Evolutionary conservation across 2,797 vertebrate species (phyloP), one percentile per base, ranked within the genome.

Genomic region (Parambassis ranga): DNA sequence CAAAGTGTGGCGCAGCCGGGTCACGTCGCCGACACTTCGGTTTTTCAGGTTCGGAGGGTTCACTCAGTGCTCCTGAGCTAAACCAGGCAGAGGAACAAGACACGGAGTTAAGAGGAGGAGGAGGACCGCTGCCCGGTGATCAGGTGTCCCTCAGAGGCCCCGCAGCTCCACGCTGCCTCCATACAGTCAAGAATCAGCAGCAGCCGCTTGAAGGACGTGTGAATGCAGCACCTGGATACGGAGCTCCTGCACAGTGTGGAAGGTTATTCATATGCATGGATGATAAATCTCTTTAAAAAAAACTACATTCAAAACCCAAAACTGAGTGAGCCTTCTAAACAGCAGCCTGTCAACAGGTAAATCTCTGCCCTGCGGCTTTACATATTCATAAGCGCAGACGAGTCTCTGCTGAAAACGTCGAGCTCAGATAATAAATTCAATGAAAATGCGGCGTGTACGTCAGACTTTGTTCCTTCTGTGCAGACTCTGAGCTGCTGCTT

Each of bases 311-410:
- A 43, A 16, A 48, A 49, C 16, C 27, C 20, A 2, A 27, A 57
- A 71, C 13, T 47, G 53, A 37, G 37, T 63, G 48, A 66, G 36
- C 6, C 20, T 35, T 47, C 37, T 18, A 35, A 67, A 28, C 44
- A 52, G 46, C 23, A 56, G 49, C 32, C 49, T 44, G 49, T 72
- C 43, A 56, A 56, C 41, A 61, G 68, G 75, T 78, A 77, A 59
- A 71, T 55, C 51, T 76, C 58, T 36, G 7, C 19, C 28, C 59
- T 63, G 48, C 56, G 62, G 61, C 65, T 75, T 73, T 67, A 39
- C 57, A 70, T 80, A 65, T 75, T 77, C 52, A 72, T 62, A 58
- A 60, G n/a, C 27, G 22, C 49, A 38, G 38, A 71, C 5, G 9
- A 8, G 51, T 3, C 37, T 57, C 31, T 32, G 50, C 58, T 46